phyloP scores from a whole-genome alignment of 2,113 vertebrate species.

The Amblyornis subalaris region DNA sequence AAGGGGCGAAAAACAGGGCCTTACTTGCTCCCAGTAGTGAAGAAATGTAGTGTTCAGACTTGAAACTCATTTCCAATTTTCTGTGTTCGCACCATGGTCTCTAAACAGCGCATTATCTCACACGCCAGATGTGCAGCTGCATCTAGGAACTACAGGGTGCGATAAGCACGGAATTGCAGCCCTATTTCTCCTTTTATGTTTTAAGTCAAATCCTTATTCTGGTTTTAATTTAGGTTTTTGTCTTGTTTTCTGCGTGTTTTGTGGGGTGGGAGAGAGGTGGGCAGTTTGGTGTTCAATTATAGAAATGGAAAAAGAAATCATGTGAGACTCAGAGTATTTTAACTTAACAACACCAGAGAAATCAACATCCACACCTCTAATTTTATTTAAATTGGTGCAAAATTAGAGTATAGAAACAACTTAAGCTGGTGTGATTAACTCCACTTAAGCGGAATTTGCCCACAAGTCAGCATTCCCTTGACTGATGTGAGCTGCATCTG shows the following conservation, averaged over 20 bases:
- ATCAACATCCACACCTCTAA: conserved; percentile 3
- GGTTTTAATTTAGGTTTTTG: conserved; percentile 2
- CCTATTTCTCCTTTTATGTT: conserved; percentile 31
- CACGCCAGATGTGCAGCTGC: conserved; percentile 11
- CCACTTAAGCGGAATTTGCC: background rate
- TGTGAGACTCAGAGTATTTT: background rate
- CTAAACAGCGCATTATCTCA: conserved; percentile 41
- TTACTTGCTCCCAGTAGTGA: conserved; percentile 48
- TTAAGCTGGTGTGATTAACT: conserved; percentile 13
- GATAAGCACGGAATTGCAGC: conserved; percentile 16
- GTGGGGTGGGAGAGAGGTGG: background rate
- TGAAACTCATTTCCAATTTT: conserved; percentile 24
- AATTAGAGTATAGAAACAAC: background rate
- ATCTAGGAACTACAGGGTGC: conserved; percentile 18
- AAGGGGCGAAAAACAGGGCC: conserved; percentile 1
- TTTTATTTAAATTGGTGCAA: conserved; percentile 2
- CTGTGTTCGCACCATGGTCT: background rate
- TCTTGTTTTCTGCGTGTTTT: background rate
- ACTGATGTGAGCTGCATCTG: background rate
- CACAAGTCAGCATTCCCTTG: background rate
- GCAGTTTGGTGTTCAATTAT: background rate
- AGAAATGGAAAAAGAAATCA: background rate
- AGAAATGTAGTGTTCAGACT: conserved; percentile 26
- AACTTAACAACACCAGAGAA: background rate
- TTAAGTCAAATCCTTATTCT: background rate